A percentile compares a stretch with the other conserved stretches of the same genome.
These are phyloP conservation scores for Apteryx mantelli DNA, from an alignment of 2,113 vertebrate species.

Conservation along the genomic window DNA sequence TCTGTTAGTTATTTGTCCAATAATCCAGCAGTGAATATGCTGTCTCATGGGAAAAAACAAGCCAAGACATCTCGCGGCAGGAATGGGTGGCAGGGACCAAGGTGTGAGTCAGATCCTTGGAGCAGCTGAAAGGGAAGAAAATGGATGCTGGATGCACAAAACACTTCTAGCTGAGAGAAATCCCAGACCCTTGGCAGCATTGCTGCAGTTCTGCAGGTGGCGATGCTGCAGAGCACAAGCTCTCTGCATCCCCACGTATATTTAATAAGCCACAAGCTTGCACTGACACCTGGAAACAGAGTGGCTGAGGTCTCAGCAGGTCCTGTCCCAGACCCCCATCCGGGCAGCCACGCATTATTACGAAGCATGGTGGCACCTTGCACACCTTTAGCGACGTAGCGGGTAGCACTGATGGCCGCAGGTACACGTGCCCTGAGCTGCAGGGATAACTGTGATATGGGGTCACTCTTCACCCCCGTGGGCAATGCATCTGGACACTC, in stretches of 20 bases:
- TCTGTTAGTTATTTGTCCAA: rapidly evolving
- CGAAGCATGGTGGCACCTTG: too few relatives aligned
- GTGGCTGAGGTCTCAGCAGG: neutral
- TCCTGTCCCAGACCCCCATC: neutral
- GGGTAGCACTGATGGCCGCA: too few relatives aligned
- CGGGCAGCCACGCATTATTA: neutral
- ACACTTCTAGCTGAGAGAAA: neutral
- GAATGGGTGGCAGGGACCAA: neutral
- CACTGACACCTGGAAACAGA: neutral
- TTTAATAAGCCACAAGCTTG: neutral
- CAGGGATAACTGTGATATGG: too few relatives aligned
- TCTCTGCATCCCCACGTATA: neutral
- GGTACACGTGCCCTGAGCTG: too few relatives aligned
- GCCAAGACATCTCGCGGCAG: neutral
- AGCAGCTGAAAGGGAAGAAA: neutral
- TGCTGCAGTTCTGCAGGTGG: neutral
- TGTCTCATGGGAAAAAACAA: neutral
- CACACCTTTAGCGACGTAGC: too few relatives aligned
- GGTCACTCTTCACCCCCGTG: too few relatives aligned
- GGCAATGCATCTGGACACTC: too few relatives aligned
- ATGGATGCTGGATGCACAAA: neutral
- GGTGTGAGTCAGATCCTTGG: neutral
- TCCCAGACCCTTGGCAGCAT: neutral
- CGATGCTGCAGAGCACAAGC: neutral
- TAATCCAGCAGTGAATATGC: neutral